Evolutionary conservation across 1,140 invertebrate genomes (phyloP).

Genomic region (Lutraria rhynchaena): DNA sequence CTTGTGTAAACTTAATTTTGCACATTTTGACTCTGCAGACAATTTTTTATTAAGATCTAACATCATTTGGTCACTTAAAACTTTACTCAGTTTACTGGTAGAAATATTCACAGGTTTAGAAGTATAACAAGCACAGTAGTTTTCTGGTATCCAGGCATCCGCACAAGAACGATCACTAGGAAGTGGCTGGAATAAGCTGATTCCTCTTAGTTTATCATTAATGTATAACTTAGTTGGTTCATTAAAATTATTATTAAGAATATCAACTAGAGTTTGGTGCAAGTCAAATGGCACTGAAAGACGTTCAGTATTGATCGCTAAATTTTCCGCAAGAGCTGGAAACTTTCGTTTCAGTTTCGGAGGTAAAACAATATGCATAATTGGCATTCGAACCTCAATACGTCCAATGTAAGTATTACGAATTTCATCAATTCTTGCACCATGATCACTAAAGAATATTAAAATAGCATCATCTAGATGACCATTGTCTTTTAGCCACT

Average conservation of each 20-base stretch:
- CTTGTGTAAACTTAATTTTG: slow-evolving; percentile 43
- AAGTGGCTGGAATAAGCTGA: slow-evolving; percentile 81
- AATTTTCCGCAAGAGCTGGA: slow-evolving; percentile 86
- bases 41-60: slow-evolving; percentile 89
- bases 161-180: slow-evolving; percentile 80
- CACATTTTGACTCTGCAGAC: slow-evolving; percentile 62
- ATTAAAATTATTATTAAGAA: slow-evolving; percentile 74
- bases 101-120: slow-evolving; percentile 40
- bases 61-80: slow-evolving; percentile 60
- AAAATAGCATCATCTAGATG: slow-evolving; percentile 85
- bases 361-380: slow-evolving; percentile 92
- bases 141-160: slow-evolving; percentile 80
- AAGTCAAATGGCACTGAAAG: slow-evolving; percentile 83
- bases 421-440: slow-evolving; percentile 93
- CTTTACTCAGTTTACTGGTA: background rate
- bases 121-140: slow-evolving; percentile 82
- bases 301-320: slow-evolving; percentile 86
- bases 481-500: slow-evolving; percentile 72
- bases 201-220: slow-evolving; percentile 69
- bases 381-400: slow-evolving; percentile 94
- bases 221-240: slow-evolving; percentile 71
- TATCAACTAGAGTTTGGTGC: slow-evolving; percentile 80
- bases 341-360: slow-evolving; percentile 87
- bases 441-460: slow-evolving; percentile 95
- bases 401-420: slow-evolving; percentile 90